Base-by-base conservation (phyloP, 1,140 invertebrate species). In the Heliconius hewitsoni region DNA sequence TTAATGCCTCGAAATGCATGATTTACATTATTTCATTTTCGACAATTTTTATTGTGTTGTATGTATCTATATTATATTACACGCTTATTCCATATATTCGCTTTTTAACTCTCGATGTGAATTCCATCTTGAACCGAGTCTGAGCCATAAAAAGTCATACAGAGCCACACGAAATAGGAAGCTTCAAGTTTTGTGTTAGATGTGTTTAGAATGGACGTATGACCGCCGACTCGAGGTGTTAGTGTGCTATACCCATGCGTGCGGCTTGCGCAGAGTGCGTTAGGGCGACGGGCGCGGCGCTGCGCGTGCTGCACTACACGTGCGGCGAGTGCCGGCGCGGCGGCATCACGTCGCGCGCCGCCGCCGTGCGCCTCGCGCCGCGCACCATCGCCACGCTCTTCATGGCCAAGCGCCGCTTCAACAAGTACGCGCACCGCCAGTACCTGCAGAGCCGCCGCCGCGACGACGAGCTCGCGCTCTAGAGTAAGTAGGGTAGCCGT, bases 341-440 rank as follows among this genome's bases (percentile, higher is more conserved):
- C 79, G 93, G 93, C 57, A 93, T 93, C 87, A 92, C 93, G 82
- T 93, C 91, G 80, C 91, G 93, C 81, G 90, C 93, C 42, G 91
- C 93, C 74, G 91, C 93, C 87, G 93, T 91, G 71, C 90, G 93
- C 55, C 85, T 92, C 8, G 91, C 93, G 86, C 91, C 91, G 83
- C 89, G 93, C 75, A 93, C 93, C 81, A 93, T 93, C 88, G 91
- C 93, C 85, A 93, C 93, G 83, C 89, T 93, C 42, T 93, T 93
- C 91, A 94, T 93, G 93, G 93, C 93, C 80, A 94, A 94, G 88
- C 90, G 92, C 3, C 91, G 91, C 80, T 94, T 94, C 92, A 94
- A 94, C 92, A 94, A 93, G 87, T 93, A 93, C 90, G 91, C 91
- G 85, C 93, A 94, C 83, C 91, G 91, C 75, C 92, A 94, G 88